Conservation (phyloP, 2,888 invertebrate species). For the Malthinus flaveolus region DNA sequence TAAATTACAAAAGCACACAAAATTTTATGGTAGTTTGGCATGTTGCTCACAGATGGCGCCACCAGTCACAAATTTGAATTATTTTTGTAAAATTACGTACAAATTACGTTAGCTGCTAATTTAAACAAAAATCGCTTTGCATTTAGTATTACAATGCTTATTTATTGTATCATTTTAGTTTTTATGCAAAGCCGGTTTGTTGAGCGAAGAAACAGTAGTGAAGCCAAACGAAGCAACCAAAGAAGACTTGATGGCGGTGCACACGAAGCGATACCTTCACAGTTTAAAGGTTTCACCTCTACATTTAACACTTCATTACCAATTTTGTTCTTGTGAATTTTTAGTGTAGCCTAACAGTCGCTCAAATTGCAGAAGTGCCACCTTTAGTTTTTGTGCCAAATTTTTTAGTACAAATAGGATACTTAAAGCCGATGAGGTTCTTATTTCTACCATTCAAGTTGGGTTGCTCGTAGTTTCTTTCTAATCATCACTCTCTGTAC, state of each 20-base stretch:
- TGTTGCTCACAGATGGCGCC: too few species aligned
- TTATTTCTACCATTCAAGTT: background rate
- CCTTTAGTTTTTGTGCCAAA: slow-evolving; percentile 77
- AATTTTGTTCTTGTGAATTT: slow-evolving; percentile 26
- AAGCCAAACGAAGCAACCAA: slow-evolving; percentile 72
- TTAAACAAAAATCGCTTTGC: too few species aligned
- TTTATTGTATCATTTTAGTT: slow-evolving; percentile 52
- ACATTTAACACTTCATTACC: slow-evolving; percentile 15
- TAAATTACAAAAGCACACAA: background rate
- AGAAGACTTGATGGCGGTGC: slow-evolving; percentile 74
- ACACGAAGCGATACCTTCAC: slow-evolving; percentile 73
- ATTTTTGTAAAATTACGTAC: too few species aligned
- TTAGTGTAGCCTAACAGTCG: slow-evolving; percentile 80
- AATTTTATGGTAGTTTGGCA: too few species aligned
- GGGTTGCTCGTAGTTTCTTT: background rate
- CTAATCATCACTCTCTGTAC: too few species aligned
- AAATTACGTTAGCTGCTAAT: too few species aligned
- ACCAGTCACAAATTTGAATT: too few species aligned
- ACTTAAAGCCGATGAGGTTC: slow-evolving; percentile 78
- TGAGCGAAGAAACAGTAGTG: slow-evolving; percentile 65
- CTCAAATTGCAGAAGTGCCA: slow-evolving; percentile 78
- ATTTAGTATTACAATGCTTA: too few species aligned
- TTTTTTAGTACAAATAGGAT: slow-evolving; percentile 71
- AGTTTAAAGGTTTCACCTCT: slow-evolving; percentile 66
- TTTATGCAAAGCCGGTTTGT: slow-evolving; percentile 63